A percentile compares a stretch with the other conserved stretches of the same genome.
phyloP scores from a whole-genome alignment of 2,888 invertebrate genomes.

The Aporophyla lueneburgensis region DNA sequence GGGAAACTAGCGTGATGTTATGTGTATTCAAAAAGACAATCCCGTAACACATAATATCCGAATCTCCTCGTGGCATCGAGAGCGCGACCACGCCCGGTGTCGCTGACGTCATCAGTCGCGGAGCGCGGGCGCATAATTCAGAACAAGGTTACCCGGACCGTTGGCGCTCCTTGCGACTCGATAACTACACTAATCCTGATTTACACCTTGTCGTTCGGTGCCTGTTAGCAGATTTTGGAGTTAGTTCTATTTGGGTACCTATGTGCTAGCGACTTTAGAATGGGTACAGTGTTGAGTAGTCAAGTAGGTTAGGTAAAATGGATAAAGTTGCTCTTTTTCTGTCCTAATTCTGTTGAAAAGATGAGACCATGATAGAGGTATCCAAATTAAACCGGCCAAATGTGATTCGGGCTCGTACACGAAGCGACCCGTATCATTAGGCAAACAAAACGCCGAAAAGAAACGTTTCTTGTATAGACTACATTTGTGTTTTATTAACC shows the following conservation, averaged over 20 bases:
- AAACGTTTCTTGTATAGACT: too few relatives aligned
- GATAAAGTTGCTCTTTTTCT: neutral
- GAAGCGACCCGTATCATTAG: too few relatives aligned
- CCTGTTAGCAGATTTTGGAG: constrained; percentile 23
- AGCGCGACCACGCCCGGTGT: constrained; percentile 64
- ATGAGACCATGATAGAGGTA: neutral
- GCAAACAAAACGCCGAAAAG: too few relatives aligned
- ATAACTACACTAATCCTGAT: constrained; percentile 59
- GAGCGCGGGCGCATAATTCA: constrained; percentile 66
- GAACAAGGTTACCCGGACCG: constrained; percentile 68
- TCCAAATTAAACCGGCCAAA: neutral
- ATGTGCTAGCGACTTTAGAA: neutral
- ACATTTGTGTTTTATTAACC: too few relatives aligned
- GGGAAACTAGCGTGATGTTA: neutral
- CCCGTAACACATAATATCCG: neutral
- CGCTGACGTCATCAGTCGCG: constrained; percentile 65
- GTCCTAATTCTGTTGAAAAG: neutral
- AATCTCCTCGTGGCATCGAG: constrained; percentile 22
- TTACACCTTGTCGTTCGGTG: constrained; percentile 39
- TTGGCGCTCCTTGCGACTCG: constrained; percentile 56
- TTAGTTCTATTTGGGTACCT: neutral
- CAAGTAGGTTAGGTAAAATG: neutral
- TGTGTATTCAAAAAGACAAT: constrained; percentile 2
- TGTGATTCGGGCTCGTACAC: too few relatives aligned
- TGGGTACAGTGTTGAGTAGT: neutral